These are phyloP conservation scores for Liopterus haemorrhoidalis DNA, from an alignment of 2,888 invertebrate species.

Conservation along the genomic window DNA sequence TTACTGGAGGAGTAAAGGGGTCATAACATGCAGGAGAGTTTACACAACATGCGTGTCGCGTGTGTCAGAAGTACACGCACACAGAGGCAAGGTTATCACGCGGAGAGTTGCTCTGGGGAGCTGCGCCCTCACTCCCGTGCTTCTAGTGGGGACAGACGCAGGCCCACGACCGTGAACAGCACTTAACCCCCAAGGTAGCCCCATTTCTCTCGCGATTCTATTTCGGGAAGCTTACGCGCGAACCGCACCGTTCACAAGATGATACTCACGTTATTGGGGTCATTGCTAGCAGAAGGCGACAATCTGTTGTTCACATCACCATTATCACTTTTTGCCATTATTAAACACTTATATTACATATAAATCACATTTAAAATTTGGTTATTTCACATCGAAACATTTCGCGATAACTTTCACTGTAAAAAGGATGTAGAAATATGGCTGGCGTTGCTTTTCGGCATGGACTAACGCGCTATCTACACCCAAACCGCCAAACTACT, in stretches of 20 bases:
- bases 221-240: constrained; percentile 21
- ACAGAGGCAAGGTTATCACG: too few species aligned
- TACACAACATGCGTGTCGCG: too few species aligned
- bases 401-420: constrained; percentile 44
- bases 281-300: constrained; percentile 14
- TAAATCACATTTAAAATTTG: constrained; percentile 35
- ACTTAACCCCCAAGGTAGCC: constrained; percentile 15
- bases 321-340: constrained; percentile 41
- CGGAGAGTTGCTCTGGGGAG: too few species aligned
- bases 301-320: constrained; percentile 28
- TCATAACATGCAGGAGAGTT: too few species aligned
- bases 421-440: constrained; percentile 46
- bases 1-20: too few species aligned
- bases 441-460: constrained; percentile 38
- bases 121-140: too few species aligned
- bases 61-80: too few species aligned
- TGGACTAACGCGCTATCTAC: too few species aligned
- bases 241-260: constrained; percentile 14
- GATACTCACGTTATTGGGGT: constrained; percentile 24
- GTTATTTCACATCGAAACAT: constrained; percentile 40
- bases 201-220: constrained; percentile 14
- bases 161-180: too few species aligned
- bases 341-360: constrained; percentile 36
- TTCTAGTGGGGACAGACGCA: too few species aligned
- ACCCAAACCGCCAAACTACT: too few species aligned